Conservation (phyloP, 2,113 vertebrate species). For the Lutjanus erythropterus region DNA sequence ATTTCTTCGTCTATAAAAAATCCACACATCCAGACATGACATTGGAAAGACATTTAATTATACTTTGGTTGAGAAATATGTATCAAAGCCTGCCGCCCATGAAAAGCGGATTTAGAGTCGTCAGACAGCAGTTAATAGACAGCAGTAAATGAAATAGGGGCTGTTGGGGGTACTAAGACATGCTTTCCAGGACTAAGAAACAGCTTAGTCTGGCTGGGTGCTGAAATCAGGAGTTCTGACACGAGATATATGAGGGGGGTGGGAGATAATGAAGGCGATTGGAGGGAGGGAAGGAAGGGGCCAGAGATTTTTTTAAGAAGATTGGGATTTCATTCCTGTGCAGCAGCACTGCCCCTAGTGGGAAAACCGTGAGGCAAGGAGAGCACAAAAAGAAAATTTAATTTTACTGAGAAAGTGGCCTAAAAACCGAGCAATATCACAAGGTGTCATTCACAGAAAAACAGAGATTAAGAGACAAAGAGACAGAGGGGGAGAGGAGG, state of each 20-base stretch:
- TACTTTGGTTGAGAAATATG: conserved; percentile 73
- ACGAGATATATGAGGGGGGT: conserved; percentile 48
- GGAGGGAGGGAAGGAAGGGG: conserved; percentile 10
- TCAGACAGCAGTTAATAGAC: conserved; percentile 79
- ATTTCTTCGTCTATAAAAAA: conserved; percentile 69
- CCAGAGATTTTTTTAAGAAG: conserved; percentile 56
- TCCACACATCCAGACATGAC: conserved; percentile 75
- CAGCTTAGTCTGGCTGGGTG: conserved; percentile 74
- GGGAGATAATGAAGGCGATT: conserved; percentile 63
- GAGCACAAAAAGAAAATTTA: not conserved
- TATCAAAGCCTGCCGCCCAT: conserved; percentile 70
- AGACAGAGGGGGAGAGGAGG: not conserved
- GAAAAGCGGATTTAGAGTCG: conserved; percentile 77
- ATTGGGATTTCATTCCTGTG: conserved; percentile 64
- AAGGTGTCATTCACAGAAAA: conserved; percentile 24
- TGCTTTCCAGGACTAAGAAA: conserved; percentile 79
- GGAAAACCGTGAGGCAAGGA: conserved; percentile 19
- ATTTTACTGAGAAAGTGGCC: conserved; percentile 8
- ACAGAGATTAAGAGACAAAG: conserved; percentile 2
- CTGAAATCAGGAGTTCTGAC: conserved; percentile 70
- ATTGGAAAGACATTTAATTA: conserved; percentile 84
- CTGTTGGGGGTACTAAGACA: conserved; percentile 64
- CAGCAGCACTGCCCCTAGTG: conserved; percentile 76
- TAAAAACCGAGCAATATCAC: conserved; percentile 24
- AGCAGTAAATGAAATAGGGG: conserved; percentile 77